Evolutionary conservation across 2,888 invertebrate species (phyloP), one percentile per base, ranked within the genome.

Genomic region (Ichneumoninae sp.): DNA sequence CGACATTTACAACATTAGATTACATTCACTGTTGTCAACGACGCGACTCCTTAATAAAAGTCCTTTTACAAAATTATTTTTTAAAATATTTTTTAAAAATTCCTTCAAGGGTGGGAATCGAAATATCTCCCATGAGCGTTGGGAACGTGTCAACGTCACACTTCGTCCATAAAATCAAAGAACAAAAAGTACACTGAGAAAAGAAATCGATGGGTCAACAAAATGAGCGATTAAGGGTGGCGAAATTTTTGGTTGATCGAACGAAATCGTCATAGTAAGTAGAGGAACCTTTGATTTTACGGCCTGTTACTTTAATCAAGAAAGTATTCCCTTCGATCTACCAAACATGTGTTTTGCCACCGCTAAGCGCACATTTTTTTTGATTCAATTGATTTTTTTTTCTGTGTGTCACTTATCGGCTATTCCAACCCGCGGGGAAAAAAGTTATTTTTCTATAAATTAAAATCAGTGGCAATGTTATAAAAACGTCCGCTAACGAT

Each of bases 1-100:
- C 69, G 47, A 79, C 50, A 79, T 84, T 65, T 26, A n/a, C 62
- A 26, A 47, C 33, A 26, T 76, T 76, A 76, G n/a, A 57, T 83
- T 83, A 54, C 50, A 47, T 44, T 33, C 74, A 74, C 44, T 13
- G 44, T 74, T 60, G 44, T 40, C 60, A n/a, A n/a, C 26, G 57
- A 57, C 57, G 26, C 57, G 57, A 57, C 26, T 57, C 26, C 44
- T 47, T 47, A 47, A 16, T 3, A 5, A 47, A 4, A 47, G 16
- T 3, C 44, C 44, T 47, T 4, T 13, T 47, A 47, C 3, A 52
- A 19, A 16, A 6, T 71, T n/a, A n/a, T 2, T 1, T 16, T 5
- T 5, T 13, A 22, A 19, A 30, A 16, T 22, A 22, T 22, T 22
- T 22, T 22, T 22, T 0, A 26, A 30, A 60, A 26, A 26, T 16